These are phyloP conservation scores for Cuniculus paca DNA, from an alignment of 2,797 vertebrate species.

Conservation along the genomic window DNA sequence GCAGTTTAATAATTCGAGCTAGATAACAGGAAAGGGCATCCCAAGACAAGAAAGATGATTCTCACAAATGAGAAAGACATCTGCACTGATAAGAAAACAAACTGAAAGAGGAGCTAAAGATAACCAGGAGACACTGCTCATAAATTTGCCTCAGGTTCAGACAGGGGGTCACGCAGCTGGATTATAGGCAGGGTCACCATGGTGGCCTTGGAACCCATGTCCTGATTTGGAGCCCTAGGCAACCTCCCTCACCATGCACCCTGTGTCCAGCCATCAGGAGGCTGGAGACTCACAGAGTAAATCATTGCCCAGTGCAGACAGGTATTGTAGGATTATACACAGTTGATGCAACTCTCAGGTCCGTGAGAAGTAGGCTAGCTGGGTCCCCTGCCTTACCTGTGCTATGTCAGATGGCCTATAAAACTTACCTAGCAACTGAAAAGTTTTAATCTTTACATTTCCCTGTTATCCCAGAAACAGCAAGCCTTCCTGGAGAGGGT, in stretches of 20 bases:
- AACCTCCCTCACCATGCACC: not conserved
- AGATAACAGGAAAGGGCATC: conserved; percentile 39
- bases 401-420: conserved; percentile 28
- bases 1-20: conserved; percentile 62
- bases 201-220: conserved; percentile 7
- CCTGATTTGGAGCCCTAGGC: conserved; percentile 11
- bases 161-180: conserved; percentile 37
- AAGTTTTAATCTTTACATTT: conserved; percentile 43
- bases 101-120: conserved; percentile 65
- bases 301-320: not conserved
- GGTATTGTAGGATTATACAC: not conserved
- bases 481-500: conserved; percentile 1
- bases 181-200: conserved; percentile 33
- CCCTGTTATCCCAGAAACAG: not conserved
- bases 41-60: conserved; percentile 70
- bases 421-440: conserved; percentile 34
- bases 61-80: conserved; percentile 65
- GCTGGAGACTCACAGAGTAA: not conserved
- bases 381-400: not conserved
- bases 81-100: conserved; percentile 71
- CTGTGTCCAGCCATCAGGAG: not conserved
- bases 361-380: conserved; percentile 51
- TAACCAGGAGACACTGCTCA: conserved; percentile 52
- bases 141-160: conserved; percentile 74
- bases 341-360: not conserved